Base-by-base conservation (phyloP, 2,113 vertebrate genomes). In the Campylomormyrus numenius region DNA sequence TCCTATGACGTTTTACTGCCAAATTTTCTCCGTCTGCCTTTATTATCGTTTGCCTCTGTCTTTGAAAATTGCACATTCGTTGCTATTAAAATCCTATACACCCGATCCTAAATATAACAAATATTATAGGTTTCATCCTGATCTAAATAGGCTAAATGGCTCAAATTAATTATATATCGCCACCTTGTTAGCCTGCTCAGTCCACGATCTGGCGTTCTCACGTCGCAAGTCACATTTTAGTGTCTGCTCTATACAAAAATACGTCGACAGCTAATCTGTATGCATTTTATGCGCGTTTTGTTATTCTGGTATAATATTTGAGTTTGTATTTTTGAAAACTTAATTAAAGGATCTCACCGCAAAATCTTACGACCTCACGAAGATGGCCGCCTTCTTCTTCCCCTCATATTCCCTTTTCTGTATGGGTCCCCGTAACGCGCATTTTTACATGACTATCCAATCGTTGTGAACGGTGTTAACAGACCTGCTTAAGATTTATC, bases 361-460 rank as follows among this genome's bases (percentile, higher is more conserved):
- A 48, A 89, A 90, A 62, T 90, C 85, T 85, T 91, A 90, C 74
- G 94, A 95, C 95, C 95, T 95, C 93, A 95, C 93, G 93, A 95
- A 95, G 89, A 95, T 95, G 95, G 94, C 95, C 80, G 92, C 88
- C 87, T 87, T 91, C 90, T 89, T 91, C 90, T 91, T 91, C 92
- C 93, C 91, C 53, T 80, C 77, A 49, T 48, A 31, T 86, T 80
- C 46, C 42, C 56, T 74, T 39, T 21, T 83, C 74, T 39, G 27
- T 39, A 13, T 50, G 85, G 58, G 45, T 31, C 46, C 58, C 62
- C 15, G 8, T 17, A 50, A 24, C 27, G 49, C 53, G 5, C 45
- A 35, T 50, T 15, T 39, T 17, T 31, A 17, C 45, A 17, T 27
- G 62, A 15, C 11, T 31, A 66, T 35, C 89, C 89, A 90, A 90